Evolutionary conservation across 2,888 invertebrate species (phyloP).

Genomic region (Polymixis flavicincta): DNA sequence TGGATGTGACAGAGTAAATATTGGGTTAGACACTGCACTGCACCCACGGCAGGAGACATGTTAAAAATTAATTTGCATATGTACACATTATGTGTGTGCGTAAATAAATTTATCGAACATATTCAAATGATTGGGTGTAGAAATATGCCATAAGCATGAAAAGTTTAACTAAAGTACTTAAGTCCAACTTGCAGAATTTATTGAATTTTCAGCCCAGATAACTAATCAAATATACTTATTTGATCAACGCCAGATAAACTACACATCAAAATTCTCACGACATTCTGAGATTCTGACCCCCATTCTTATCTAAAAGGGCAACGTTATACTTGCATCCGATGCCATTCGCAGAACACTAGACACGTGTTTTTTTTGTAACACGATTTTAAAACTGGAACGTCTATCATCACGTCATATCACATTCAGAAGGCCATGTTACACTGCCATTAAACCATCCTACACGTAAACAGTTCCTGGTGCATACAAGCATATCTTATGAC

Average conservation of each 20-base stretch:
- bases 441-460: conserved; percentile 30
- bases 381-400: conserved; percentile 5
- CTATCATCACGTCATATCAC: conserved; percentile 25
- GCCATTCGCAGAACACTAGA: conserved; percentile 32
- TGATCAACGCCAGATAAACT: not conserved
- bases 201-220: conserved; percentile 12
- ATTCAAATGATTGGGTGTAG: not conserved
- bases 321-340: conserved; percentile 30
- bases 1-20: conserved; percentile 47
- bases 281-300: conserved; percentile 23
- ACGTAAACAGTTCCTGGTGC: conserved; percentile 28
- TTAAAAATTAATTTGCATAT: conserved; percentile 56
- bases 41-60: conserved; percentile 50
- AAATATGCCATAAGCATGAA: not conserved
- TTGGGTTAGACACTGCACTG: conserved; percentile 60
- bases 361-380: conserved; percentile 23
- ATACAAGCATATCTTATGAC: conserved; percentile 40
- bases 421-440: conserved; percentile 22
- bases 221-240: not conserved
- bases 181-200: not conserved
- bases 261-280: conserved; percentile 20
- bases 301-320: conserved; percentile 30
- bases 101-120: conserved; percentile 20
- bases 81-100: conserved; percentile 15
- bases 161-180: conserved; percentile 12